phyloP scores from a whole-genome alignment of 1,140 invertebrate species.

The Nylanderia fulva region DNA sequence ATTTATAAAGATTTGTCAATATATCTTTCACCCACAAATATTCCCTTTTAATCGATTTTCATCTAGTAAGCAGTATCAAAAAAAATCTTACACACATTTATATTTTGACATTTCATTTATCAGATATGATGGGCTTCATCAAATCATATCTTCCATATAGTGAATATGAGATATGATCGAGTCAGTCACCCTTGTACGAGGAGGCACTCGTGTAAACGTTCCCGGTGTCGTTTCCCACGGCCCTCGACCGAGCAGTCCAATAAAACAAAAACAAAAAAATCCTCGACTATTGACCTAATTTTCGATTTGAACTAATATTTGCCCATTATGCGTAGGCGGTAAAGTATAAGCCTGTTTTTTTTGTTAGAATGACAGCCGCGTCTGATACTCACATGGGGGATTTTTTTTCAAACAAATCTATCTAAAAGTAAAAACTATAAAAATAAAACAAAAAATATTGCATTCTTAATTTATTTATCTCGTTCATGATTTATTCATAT shows the following conservation, averaged over 20 bases:
- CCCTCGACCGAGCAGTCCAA: not conserved
- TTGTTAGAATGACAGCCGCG: not conserved
- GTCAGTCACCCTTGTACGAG: not conserved
- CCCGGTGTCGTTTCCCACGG: constrained; percentile 55
- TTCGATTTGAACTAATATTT: constrained; percentile 61
- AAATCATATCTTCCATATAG: constrained; percentile 17
- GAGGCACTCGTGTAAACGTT: constrained; percentile 37
- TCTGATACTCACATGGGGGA: not conserved
- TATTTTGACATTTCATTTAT: constrained; percentile 34
- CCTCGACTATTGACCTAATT: constrained; percentile 62
- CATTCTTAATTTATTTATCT: constrained; percentile 2
- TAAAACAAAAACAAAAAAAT: not conserved
- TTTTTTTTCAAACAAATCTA: constrained; percentile 21
- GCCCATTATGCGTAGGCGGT: constrained; percentile 23
- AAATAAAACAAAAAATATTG: constrained; percentile 6
- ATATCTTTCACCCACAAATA: not conserved
- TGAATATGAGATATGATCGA: not conserved
- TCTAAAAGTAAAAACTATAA: not conserved
- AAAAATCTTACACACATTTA: not conserved
- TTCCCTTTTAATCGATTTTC: not conserved
- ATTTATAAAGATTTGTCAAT: not conserved
- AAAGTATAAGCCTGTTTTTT: constrained; percentile 9
- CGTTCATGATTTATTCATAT: not conserved
- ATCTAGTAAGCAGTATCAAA: not conserved
- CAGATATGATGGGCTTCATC: not conserved